These are phyloP conservation scores for Crotalus viridis DNA, from an alignment of 2,113 vertebrate genomes.

Conservation along the genomic window DNA sequence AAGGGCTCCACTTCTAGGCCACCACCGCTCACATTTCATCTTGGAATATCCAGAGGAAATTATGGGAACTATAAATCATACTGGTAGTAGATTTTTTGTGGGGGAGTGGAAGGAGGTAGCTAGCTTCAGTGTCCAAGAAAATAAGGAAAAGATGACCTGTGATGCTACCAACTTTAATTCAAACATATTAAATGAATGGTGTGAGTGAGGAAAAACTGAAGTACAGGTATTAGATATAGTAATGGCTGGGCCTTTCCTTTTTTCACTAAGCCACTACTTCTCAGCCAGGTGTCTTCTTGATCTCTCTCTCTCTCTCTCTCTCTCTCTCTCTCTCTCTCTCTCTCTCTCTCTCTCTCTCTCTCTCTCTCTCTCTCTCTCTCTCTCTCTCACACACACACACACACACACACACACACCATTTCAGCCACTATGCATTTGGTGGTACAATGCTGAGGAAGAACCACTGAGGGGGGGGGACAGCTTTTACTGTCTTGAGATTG, in stretches of 20 bases:
- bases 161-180: not conserved
- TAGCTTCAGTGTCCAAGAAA: not conserved
- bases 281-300: not conserved
- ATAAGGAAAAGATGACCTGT: not conserved
- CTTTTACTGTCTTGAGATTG: not conserved
- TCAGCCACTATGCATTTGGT: not conserved
- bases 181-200: not conserved
- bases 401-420: not conserved
- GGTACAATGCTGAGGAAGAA: not conserved
- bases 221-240: not conserved
- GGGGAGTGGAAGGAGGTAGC: not conserved
- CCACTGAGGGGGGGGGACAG: accelerated
- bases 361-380: not conserved
- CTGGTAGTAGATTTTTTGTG: not conserved
- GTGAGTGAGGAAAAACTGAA: not conserved
- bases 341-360: not conserved
- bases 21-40: not conserved
- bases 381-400: too few species aligned
- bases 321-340: too few species aligned
- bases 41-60: not conserved
- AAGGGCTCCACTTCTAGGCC: not conserved
- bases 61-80: not conserved
- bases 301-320: too few species aligned
- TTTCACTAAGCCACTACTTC: not conserved
- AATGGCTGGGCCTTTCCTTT: not conserved